Evolutionary conservation across 2,888 invertebrate genomes (phyloP).

Genomic region (Limnephilus marmoratus): DNA sequence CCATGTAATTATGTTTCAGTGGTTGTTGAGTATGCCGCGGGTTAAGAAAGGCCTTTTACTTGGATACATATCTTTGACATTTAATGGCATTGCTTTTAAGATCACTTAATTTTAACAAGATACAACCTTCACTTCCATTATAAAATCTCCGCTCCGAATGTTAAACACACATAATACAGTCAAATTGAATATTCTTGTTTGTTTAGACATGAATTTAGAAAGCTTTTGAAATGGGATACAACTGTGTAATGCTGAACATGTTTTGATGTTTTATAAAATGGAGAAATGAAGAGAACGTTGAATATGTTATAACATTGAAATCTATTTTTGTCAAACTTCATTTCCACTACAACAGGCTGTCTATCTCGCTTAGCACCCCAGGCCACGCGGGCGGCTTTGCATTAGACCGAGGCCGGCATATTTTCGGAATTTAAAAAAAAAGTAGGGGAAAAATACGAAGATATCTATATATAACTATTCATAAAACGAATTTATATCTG

Average conservation of each 20-base stretch:
- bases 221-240: background rate
- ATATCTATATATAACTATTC: no score
- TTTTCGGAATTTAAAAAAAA: no score
- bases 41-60: background rate
- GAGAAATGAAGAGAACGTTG: background rate
- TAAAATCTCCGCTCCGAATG: background rate
- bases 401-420: no score
- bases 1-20: background rate
- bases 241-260: background rate
- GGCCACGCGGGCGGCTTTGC: background rate
- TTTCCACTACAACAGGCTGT: background rate
- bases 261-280: background rate
- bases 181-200: background rate
- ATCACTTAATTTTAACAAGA: background rate
- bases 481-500: no score
- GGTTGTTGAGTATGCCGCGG: background rate
- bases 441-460: no score
- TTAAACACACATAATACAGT: background rate
- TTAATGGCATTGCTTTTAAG: background rate
- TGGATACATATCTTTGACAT: background rate
- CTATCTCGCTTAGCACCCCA: background rate
- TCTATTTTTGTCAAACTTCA: background rate
- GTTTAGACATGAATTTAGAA: background rate
- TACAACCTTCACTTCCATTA: conserved; percentile 4
- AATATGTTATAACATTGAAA: background rate